A percentile compares a stretch with the other conserved stretches of the same genome.
phyloP scores from a whole-genome alignment of 2,888 invertebrate genomes.

The Diarsia brunnea region DNA sequence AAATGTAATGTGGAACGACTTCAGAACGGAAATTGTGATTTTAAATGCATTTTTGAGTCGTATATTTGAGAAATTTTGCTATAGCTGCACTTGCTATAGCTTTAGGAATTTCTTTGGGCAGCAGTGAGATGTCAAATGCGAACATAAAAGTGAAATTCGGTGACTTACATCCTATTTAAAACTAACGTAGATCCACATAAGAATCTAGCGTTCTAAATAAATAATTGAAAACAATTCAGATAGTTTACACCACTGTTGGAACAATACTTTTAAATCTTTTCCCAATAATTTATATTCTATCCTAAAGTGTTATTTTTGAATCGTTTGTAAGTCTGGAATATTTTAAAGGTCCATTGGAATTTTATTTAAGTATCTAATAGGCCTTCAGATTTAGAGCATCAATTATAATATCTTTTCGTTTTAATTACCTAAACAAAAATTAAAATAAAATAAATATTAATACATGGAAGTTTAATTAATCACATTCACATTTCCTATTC shows the following conservation, averaged over 20 bases:
- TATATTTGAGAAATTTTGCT: no score
- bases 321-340: not conserved
- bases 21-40: not conserved
- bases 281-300: conserved; percentile 24
- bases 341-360: not conserved
- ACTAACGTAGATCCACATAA: conserved; percentile 47
- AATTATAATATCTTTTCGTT: conserved; percentile 25
- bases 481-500: not conserved
- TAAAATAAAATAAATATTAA: conserved; percentile 11
- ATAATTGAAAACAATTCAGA: conserved; percentile 51
- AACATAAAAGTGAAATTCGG: conserved; percentile 39
- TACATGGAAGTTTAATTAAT: not conserved
- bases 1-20: not conserved
- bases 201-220: conserved; percentile 59
- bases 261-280: conserved; percentile 43
- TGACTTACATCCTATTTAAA: conserved; percentile 51
- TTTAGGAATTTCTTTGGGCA: conserved; percentile 4
- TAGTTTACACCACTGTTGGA: conserved; percentile 34
- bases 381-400: conserved; percentile 9
- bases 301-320: conserved; percentile 27
- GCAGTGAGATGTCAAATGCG: conserved; percentile 31
- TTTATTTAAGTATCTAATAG: not conserved
- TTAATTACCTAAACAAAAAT: not conserved
- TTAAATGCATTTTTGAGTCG: not conserved
- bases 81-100: not conserved